Evolutionary conservation across 2,888 invertebrate species (phyloP).

Genomic region (Anthrax anthrax): DNA sequence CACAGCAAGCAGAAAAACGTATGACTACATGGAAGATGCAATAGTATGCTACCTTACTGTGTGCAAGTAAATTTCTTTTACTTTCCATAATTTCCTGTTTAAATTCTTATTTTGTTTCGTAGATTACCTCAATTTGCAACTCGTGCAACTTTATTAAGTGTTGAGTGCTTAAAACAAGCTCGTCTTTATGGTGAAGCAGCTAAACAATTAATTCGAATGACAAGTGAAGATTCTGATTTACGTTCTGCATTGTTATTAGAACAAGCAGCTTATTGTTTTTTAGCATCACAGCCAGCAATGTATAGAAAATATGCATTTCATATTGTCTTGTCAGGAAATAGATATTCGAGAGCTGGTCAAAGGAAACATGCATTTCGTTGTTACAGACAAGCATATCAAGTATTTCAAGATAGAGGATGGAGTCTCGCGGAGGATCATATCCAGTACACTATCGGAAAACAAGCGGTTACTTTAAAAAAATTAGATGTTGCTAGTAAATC

Average conservation of each 20-base stretch:
- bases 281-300: conserved; percentile 50
- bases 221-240: conserved; percentile 93
- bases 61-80: conserved; percentile 52
- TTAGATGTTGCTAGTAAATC: conserved; percentile 55
- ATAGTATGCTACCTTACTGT: conserved; percentile 80
- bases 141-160: conserved; percentile 76
- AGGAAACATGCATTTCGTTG: conserved; percentile 82
- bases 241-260: conserved; percentile 86
- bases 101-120: conserved; percentile 4
- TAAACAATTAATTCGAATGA: conserved; percentile 85
- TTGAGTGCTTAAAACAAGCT: conserved; percentile 69
- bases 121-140: conserved; percentile 88
- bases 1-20: conserved; percentile 60
- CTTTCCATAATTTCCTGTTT: neutral
- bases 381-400: conserved; percentile 84
- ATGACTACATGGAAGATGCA: conserved; percentile 89
- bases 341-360: conserved; percentile 86
- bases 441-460: conserved; percentile 82
- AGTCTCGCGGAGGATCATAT: conserved; percentile 90
- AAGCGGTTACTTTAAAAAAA: conserved; percentile 68
- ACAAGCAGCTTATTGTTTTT: conserved; percentile 87
- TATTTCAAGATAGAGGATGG: conserved; percentile 59
- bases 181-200: conserved; percentile 84
- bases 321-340: conserved; percentile 89
- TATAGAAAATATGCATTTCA: conserved; percentile 91